Base-by-base conservation (phyloP, 2,113 vertebrate genomes). In the Fregetta grallaria region DNA sequence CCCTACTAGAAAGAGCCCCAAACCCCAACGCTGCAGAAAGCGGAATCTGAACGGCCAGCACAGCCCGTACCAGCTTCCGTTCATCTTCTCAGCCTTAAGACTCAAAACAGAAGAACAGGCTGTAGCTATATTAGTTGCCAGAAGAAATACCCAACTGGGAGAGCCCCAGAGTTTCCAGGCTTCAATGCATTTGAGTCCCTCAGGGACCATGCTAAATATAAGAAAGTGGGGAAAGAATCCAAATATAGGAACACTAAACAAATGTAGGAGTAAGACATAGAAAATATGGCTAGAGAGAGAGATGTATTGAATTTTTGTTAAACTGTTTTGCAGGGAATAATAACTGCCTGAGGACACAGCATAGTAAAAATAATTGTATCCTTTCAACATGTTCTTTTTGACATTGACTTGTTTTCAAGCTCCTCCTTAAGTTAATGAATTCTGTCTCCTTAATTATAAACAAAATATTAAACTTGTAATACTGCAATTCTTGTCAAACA, bases 341-440 rank as follows among this genome's bases (percentile, higher is more conserved):
- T 3, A 58, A 83, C 38, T 88, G 77, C 70, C 94, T 45, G n/a
- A 95, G 74, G 36, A 63, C 61, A 79, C 9, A 44, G 22, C 6
- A 34, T 1, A 88, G 55, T 11, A 50, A 76, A 80, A 52, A 65
- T 40, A 76, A 81, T 29, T 56, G 17, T 7, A 66, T 42, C 68
- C 65, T 91, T 84, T 74, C 73, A 81, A 77, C 50, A 49, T 34
- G 34, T 32, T 81, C 55, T 84, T 92, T 87, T 25, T 42, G 55
- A 61, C 75, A 38, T 18, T 38, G 56, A 73, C 58, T 86, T 62
- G n/a, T 71, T 94, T 88, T 76, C 77, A 76, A 18, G 78, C 15
- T 36, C 25, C 21, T 77, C 40, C n/a, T 72, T 12, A 80, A 4
- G 9, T 49, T 88, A 86, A 87, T 55, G 45, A 88, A 61, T 49